Conservation (phyloP, 2,797 vertebrate genomes). For the Podarcis lilfordi region DNA sequence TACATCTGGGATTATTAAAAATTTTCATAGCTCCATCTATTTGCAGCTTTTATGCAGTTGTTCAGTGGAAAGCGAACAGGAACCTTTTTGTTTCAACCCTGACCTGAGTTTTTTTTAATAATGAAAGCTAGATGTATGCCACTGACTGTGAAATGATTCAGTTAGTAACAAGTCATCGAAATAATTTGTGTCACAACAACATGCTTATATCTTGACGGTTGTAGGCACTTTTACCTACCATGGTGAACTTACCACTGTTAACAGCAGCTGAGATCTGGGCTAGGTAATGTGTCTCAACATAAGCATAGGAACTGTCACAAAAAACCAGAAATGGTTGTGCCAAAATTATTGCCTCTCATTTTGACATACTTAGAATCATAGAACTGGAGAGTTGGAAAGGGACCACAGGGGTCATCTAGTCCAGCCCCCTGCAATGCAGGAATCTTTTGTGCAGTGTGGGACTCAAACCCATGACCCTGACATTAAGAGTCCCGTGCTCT, state of each 20-base stretch:
- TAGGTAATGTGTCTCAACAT: background rate
- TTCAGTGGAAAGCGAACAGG: background rate
- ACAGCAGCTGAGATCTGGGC: background rate
- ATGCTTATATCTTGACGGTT: background rate
- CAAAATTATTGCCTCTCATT: background rate
- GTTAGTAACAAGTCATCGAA: background rate
- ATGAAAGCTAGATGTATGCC: background rate
- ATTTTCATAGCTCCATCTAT: background rate
- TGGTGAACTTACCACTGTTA: background rate
- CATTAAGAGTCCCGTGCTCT: too few relatives aligned
- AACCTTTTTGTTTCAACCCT: background rate
- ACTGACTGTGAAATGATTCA: background rate
- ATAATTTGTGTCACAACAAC: background rate
- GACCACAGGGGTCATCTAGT: too few relatives aligned
- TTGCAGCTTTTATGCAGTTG: background rate
- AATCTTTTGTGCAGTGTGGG: too few relatives aligned
- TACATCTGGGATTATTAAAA: background rate
- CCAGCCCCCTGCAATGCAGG: too few relatives aligned
- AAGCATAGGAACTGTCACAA: background rate
- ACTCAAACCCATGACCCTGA: too few relatives aligned
- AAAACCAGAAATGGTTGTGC: background rate
- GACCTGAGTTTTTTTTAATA: background rate
- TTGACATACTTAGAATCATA: background rate
- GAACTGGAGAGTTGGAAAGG: too few relatives aligned
- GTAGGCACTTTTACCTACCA: background rate